These are phyloP conservation scores for Avahi laniger DNA, from an alignment of 2,797 vertebrate genomes.

Conservation along the genomic window DNA sequence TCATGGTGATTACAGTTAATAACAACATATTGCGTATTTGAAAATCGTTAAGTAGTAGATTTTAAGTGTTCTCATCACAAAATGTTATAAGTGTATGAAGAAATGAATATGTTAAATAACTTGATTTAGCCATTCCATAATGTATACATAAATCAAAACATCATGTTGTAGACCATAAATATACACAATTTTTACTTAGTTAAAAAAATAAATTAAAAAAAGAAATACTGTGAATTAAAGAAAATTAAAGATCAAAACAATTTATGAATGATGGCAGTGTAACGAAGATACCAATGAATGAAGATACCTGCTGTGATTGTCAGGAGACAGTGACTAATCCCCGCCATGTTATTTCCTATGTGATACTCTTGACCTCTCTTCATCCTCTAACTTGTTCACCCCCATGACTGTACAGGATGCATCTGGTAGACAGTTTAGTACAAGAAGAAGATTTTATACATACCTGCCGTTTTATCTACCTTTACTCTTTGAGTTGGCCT, in stretches of 20 bases:
- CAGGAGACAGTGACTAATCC: neutral
- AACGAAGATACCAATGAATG: neutral
- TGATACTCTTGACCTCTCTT: neutral
- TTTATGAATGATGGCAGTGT: neutral
- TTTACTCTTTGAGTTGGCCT: neutral
- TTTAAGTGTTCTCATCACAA: neutral
- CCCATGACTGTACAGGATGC: neutral
- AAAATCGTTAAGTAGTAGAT: neutral
- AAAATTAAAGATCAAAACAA: neutral
- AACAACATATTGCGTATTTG: neutral
- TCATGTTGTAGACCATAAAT: neutral
- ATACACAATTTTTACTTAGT: neutral
- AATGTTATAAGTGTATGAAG: neutral
- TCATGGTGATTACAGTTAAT: neutral
- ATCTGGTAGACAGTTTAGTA: neutral
- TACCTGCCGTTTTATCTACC: neutral
- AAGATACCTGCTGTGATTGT: neutral
- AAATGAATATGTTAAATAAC: neutral
- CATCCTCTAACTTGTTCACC: rapidly evolving
- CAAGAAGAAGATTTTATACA: neutral
- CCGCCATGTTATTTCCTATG: neutral
- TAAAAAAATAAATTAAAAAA: neutral
- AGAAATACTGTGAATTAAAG: neutral
- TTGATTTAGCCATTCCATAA: neutral
- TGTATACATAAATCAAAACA: neutral